These are phyloP conservation scores for Tetranychus urticae DNA, from an alignment of 1,140 invertebrate genomes.

Conservation along the genomic window DNA sequence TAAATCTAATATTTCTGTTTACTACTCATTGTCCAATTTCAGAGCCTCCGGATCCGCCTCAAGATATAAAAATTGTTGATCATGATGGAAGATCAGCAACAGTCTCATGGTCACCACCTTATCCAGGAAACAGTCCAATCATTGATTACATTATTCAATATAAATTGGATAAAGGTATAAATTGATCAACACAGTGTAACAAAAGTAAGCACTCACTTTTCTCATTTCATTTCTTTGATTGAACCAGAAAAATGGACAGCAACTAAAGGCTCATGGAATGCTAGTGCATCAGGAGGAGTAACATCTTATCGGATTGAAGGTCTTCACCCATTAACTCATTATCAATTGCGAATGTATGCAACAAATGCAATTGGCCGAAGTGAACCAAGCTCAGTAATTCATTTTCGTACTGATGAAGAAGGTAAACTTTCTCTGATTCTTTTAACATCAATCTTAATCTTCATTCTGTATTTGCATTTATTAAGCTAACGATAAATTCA, in stretches of 20 bases:
- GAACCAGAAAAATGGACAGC: background rate
- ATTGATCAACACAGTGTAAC: background rate
- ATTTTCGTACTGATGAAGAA: constrained; percentile 58
- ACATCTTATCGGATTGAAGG: constrained; percentile 28
- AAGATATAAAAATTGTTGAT: constrained; percentile 20
- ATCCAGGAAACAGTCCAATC: constrained; percentile 28
- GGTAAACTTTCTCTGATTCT: background rate
- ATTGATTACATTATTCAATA: constrained; percentile 22
- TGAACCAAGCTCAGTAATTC: constrained; percentile 67
- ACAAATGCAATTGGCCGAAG: constrained; percentile 89
- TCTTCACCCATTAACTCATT: constrained; percentile 64
- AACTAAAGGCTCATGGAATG: background rate
- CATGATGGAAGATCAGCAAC: constrained; percentile 19
- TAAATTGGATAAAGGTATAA: constrained; percentile 15
- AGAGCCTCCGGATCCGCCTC: constrained; percentile 25
- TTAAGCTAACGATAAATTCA: no score
- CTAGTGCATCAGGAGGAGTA: background rate
- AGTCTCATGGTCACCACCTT: constrained; percentile 23
- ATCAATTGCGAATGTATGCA: constrained; percentile 80
- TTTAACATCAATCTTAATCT: no score
- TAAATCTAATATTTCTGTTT: background rate
- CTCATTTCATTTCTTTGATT: constrained; percentile 14
- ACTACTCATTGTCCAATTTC: background rate
- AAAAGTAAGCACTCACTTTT: constrained; percentile 38
- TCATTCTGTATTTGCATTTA: no score